Conservation (phyloP, 2,888 invertebrate species). For the Suillia variegata region DNA sequence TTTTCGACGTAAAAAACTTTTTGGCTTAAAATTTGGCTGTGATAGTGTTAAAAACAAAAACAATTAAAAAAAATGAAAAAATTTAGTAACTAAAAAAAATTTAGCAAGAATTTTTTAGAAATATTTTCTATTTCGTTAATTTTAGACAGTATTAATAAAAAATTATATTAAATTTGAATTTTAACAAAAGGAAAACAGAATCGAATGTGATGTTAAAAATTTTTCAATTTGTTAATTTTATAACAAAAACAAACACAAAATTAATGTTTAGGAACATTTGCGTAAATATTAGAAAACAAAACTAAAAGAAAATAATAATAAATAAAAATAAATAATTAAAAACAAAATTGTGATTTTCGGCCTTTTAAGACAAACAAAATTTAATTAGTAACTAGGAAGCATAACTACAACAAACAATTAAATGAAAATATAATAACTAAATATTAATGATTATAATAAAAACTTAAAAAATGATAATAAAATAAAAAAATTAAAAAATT, state of each 20-base stretch:
- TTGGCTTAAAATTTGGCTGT: slow-evolving; percentile 62
- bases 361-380: slow-evolving; percentile 54
- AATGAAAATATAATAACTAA: background rate
- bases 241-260: slow-evolving; percentile 32
- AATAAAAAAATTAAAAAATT: slow-evolving; percentile 14
- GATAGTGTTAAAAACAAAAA: slow-evolving; percentile 55
- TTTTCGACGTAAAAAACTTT: slow-evolving; percentile 48
- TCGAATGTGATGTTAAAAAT: slow-evolving; percentile 53
- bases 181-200: slow-evolving; percentile 4
- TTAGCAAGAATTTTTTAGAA: slow-evolving; percentile 14
- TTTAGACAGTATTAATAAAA: slow-evolving; percentile 44
- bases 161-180: slow-evolving; percentile 12
- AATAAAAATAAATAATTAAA: slow-evolving; percentile 10
- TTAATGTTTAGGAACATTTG: slow-evolving; percentile 50
- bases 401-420: slow-evolving; percentile 19
- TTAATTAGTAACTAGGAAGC: slow-evolving; percentile 20
- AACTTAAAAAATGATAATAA: slow-evolving; percentile 21
- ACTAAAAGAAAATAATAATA: slow-evolving; percentile 30
- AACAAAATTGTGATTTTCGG: slow-evolving; percentile 58
- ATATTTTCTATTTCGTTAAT: slow-evolving; percentile 32
- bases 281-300: slow-evolving; percentile 7
- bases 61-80: too few species aligned
- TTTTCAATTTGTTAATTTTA: slow-evolving; percentile 31
- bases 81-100: slow-evolving; percentile 1
- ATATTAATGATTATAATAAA: slow-evolving; percentile 14